Evolutionary conservation across 1,140 invertebrate genomes (phyloP).

Genomic region (Trinorchestia longiramus): DNA sequence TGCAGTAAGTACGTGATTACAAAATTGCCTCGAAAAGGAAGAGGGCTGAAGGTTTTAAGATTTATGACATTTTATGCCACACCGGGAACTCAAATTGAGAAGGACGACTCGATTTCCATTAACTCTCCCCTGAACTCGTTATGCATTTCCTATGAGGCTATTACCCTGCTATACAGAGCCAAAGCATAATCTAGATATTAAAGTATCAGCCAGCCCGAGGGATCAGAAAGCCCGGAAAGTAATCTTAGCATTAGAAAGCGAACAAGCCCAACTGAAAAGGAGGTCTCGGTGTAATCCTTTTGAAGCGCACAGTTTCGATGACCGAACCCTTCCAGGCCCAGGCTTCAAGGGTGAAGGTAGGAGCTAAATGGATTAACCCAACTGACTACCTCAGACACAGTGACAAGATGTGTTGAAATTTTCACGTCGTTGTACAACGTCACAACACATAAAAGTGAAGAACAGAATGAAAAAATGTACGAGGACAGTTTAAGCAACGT

Average conservation of each 20-base stretch:
- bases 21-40: background rate
- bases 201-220: slow-evolving; percentile 4
- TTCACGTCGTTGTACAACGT: background rate
- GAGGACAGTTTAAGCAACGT: background rate
- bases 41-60: background rate
- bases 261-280: slow-evolving; percentile 27
- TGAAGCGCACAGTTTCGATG: slow-evolving; percentile 28
- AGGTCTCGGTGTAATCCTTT: background rate
- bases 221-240: background rate
- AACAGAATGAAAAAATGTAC: background rate
- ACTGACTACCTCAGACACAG: background rate
- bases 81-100: background rate
- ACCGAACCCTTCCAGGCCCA: background rate
- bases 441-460: background rate
- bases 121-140: slow-evolving; percentile 5
- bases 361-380: slow-evolving; percentile 19
- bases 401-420: background rate
- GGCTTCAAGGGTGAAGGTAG: background rate
- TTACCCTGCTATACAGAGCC: background rate
- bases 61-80: background rate
- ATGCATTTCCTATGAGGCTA: slow-evolving; percentile 3
- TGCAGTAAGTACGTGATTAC: background rate
- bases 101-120: background rate
- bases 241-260: slow-evolving; percentile 22
- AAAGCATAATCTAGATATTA: slow-evolving; percentile 27